Percentiles rank a stretch among this genome's conserved stretches.
phyloP scores from a whole-genome alignment of 2,797 vertebrate genomes.

The Pangasius larnaudii region DNA sequence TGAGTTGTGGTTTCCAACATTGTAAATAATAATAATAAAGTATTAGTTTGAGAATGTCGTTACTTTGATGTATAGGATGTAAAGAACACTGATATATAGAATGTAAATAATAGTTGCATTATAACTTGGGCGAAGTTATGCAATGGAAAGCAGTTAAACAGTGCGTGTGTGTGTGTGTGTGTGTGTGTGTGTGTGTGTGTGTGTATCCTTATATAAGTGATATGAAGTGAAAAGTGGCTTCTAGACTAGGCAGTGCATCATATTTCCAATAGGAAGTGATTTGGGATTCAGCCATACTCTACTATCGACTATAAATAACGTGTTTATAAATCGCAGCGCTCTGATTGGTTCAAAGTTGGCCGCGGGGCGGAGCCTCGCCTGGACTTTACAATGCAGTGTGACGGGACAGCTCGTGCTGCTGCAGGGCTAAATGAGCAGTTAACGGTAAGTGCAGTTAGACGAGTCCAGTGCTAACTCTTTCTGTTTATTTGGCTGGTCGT shows the following conservation, averaged over 20 bases:
- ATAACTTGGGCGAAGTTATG: not conserved
- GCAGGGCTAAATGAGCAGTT: constrained; percentile 27
- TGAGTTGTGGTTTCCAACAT: too few relatives aligned
- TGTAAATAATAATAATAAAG: too few relatives aligned
- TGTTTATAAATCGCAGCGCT: constrained; percentile 22
- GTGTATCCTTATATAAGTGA: not conserved
- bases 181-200: not conserved
- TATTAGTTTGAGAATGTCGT: not conserved
- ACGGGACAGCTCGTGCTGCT: constrained; percentile 18
- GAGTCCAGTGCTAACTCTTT: not conserved
- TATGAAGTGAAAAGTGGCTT: not conserved
- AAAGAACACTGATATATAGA: not conserved
- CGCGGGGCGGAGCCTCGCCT: constrained; percentile 39
- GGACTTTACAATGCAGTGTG: constrained; percentile 15
- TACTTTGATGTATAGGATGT: not conserved
- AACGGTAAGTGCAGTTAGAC: constrained; percentile 19
- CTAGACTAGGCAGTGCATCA: not conserved
- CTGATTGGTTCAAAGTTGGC: constrained; percentile 57
- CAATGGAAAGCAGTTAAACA: not conserved
- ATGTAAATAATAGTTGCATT: not conserved
- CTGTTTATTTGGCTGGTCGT: not conserved
- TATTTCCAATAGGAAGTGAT: constrained; percentile 7
- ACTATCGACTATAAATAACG: constrained; percentile 36
- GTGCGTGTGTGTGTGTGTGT: not conserved
- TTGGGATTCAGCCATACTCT: constrained; percentile 22